Evolutionary conservation across 1,140 invertebrate genomes (phyloP), one percentile per base, ranked within the genome.

Genomic region (Branchinecta lindahli): DNA sequence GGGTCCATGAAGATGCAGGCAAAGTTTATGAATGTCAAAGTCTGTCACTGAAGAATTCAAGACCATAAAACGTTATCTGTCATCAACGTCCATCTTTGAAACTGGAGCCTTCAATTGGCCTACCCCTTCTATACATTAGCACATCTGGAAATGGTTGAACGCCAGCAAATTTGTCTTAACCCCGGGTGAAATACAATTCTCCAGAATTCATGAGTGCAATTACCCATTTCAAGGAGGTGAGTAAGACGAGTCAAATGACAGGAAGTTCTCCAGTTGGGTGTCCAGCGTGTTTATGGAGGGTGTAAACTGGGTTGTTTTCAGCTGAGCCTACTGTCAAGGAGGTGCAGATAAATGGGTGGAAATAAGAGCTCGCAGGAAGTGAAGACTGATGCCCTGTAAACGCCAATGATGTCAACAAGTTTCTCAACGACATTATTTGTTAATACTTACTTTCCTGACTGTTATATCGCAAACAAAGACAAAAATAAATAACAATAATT

Each of bases 261-360:
- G 52, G 52, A 61, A 61, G 18, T 61, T 61, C 33, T 61, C 52
- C 52, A 61, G 52, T 61, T 61, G 52, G 52, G 52, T 61, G 52
- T 61, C 52, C 52, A 61, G 52, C 18, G 12, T 61, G 52, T 61
- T 61, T 61, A 61, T 61, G 12, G 52, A 61, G 52, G 52, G 52
- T 61, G 52, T 20, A 15, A 61, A 61, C 12, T 20, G 12, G 12
- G 52, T 12, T 12, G 12, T 20, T 12, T 20, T 61, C 52, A 12
- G 12, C 12, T 61, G 12, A 12, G 12, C 12, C 18, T 61, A 20
- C 12, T 61, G 52, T 15, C 52, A 61, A 61, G 52, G 52, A 20
- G 52, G 52, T 61, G 52, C 12, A 61, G 12, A 61, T 61, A 15
- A 20, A 61, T 20, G 18, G 12, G 12, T 15, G 52, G 18, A 61